Conservation (phyloP, 2,113 vertebrate genomes). For the Ptychochromis oligacanthus region DNA sequence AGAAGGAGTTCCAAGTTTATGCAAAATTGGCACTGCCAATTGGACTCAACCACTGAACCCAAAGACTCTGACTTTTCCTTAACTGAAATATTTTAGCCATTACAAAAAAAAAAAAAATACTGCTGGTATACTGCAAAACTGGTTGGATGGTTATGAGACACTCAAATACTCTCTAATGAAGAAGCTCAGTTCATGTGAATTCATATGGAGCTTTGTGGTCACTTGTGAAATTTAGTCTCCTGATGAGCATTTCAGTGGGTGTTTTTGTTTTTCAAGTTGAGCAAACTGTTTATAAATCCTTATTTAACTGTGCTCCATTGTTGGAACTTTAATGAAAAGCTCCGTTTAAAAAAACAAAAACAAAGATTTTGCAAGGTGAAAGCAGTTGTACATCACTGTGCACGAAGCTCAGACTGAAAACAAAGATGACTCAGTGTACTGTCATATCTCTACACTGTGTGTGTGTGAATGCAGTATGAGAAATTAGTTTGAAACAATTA, state of each 20-base stretch:
- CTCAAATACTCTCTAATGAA: background rate
- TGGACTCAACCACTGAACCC: background rate
- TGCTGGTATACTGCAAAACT: background rate
- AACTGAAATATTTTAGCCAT: background rate
- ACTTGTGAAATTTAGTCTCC: background rate
- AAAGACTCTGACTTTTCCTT: background rate
- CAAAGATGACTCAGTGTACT: fast-evolving
- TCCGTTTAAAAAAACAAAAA: background rate
- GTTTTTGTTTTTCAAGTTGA: background rate
- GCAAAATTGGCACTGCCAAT: background rate
- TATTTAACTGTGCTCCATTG: background rate
- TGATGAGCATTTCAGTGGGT: background rate
- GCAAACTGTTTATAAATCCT: background rate
- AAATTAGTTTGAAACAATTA: background rate
- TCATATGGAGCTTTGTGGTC: background rate
- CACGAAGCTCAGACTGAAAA: background rate
- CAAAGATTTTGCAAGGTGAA: background rate
- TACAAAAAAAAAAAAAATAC: background rate
- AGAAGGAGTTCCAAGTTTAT: background rate
- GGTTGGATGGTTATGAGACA: background rate
- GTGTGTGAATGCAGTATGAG: background rate
- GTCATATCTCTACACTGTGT: background rate
- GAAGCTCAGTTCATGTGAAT: background rate
- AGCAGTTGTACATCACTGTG: background rate
- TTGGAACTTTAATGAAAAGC: background rate